Evolutionary conservation across 92 coral and sea anemone species (phyloP).

Genomic region (Phenganax stokvisi): DNA sequence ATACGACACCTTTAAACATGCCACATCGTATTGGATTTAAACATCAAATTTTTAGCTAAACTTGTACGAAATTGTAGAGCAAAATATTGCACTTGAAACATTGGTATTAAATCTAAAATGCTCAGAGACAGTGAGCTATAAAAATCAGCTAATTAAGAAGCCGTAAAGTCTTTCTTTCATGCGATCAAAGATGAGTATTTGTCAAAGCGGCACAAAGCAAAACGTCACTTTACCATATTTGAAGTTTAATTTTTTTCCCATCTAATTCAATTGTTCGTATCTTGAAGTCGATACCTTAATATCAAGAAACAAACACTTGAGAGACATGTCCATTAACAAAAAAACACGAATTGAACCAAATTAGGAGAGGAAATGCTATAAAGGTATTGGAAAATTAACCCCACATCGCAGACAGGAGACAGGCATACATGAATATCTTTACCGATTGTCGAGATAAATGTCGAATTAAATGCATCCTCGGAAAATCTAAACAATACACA

Average conservation of each 20-base stretch:
- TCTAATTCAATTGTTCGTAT: conserved; percentile 93
- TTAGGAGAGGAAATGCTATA: neutral
- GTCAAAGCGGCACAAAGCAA: neutral
- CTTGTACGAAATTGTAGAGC: neutral
- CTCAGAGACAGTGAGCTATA: neutral
- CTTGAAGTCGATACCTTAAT: conserved; percentile 92
- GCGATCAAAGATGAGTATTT: conserved; percentile 15
- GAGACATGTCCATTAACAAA: neutral
- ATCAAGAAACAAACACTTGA: conserved; percentile 34
- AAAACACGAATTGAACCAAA: neutral
- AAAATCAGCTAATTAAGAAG: neutral
- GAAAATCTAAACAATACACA: conserved; percentile 89
- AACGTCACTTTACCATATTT: conserved; percentile 68
- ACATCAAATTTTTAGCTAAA: neutral
- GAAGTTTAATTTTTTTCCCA: conserved; percentile 96
- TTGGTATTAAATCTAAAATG: neutral
- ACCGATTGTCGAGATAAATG: conserved; percentile 98
- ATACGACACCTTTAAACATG: neutral
- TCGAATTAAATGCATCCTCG: conserved; percentile 97
- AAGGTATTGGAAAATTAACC: conserved; percentile 10
- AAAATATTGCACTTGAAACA: neutral
- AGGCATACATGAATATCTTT: conserved; percentile 31
- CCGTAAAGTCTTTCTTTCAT: neutral
- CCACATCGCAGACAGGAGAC: conserved; percentile 12
- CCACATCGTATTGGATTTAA: neutral